Conservation (phyloP, 2,113 vertebrate genomes). For the Mormoops blainvillei region DNA sequence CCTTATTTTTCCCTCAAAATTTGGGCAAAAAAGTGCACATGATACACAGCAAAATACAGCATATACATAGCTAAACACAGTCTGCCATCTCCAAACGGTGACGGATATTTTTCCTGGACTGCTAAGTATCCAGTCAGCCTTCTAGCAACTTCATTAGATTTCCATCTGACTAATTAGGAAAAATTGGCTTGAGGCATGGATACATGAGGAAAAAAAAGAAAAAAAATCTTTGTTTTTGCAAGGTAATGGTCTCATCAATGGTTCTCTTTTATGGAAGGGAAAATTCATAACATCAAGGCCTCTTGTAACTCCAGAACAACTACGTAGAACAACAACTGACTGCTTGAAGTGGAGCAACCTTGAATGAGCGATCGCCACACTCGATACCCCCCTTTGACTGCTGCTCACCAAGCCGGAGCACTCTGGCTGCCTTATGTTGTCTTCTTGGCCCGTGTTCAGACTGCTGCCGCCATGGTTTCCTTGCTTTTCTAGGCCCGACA, state of each 20-base stretch:
- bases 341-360: not conserved
- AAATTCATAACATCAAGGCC: not conserved
- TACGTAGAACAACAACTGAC: not conserved
- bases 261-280: not conserved
- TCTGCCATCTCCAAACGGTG: not conserved
- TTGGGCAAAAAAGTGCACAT: too few species aligned
- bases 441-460: not conserved
- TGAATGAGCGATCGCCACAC: not conserved
- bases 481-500: not conserved
- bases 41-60: too few species aligned
- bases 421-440: not conserved
- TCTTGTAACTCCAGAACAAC: not conserved
- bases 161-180: not conserved
- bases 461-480: not conserved
- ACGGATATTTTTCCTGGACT: not conserved
- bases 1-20: too few species aligned
- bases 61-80: not conserved
- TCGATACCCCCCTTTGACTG: not conserved
- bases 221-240: not conserved
- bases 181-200: not conserved
- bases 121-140: not conserved
- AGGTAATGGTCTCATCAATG: not conserved
- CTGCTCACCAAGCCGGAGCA: not conserved
- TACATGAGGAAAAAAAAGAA: not conserved
- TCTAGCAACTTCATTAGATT: not conserved